Evolutionary conservation across 1,140 invertebrate genomes (phyloP), one percentile per base, ranked within the genome.

Genomic region (Chlorops oryzae): DNA sequence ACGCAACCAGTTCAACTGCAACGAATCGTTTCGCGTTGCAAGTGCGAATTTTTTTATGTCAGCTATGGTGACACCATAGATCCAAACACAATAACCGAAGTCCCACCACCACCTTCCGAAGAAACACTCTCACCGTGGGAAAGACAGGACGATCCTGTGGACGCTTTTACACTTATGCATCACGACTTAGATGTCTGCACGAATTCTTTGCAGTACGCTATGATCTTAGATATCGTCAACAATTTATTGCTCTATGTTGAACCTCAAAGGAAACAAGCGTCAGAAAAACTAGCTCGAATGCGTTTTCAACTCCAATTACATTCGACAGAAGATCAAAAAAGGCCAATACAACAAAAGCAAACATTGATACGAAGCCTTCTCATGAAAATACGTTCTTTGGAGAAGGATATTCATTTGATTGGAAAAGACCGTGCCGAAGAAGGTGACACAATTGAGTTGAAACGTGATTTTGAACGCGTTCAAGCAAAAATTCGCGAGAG

Each of bases 141-240:
- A 54, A 79, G 83, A 52, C 80, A 83, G 54, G 88, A 95, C 61
- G 84, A 87, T 23, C 88, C 90, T 13, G 92, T 96, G 5, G 95
- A 99, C 76, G 92, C 92, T 3, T 98, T 99, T 63, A 98, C 94
- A 1, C 75, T 99, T 2, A 96, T 97, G 83, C 96, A 99, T 77
- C 90, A 99, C 66, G 96, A 98, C 75, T 76, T 99, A 2, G 92
- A 98, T 69, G 91, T 98, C 1, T 96, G 90, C 74, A 98, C 95
- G 5, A 98, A 98, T 75, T 95, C 92, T 1, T 77, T 95, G 54
- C 88, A 91, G 74, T 98, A 96, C 74, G 87, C 88, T 2, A 96
- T 97, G 90, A 83, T 98, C 18, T 75, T 99, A 57, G 96, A 99
- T 68, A 90, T 99, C 53, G 87, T 98, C 1, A 99, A 99, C 74